Conservation (phyloP, 2,113 vertebrate species). For the Sitta europaea region DNA sequence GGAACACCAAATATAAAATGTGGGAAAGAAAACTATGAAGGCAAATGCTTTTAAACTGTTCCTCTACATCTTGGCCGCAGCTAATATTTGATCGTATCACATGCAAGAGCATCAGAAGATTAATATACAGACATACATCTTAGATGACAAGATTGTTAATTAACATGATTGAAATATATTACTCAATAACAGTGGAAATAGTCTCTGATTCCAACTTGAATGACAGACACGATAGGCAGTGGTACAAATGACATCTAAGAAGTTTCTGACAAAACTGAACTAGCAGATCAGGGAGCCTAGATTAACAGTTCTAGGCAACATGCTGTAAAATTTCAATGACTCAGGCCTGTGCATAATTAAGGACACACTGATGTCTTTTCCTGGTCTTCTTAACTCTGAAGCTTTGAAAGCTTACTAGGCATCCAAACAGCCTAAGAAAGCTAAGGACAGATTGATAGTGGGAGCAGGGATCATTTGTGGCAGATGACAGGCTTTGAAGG, state of each 20-base stretch:
- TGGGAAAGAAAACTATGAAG: neutral
- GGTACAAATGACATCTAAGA: neutral
- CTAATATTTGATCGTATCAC: neutral
- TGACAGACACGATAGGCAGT: neutral
- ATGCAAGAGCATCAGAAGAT: neutral
- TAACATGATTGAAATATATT: neutral
- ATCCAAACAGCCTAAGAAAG: neutral
- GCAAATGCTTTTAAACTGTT: neutral
- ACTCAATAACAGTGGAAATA: neutral
- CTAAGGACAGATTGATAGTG: neutral
- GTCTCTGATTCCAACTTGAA: neutral
- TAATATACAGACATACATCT: neutral
- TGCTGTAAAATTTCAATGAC: neutral
- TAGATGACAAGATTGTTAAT: neutral
- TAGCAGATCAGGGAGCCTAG: too few relatives aligned
- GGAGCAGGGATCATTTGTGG: neutral
- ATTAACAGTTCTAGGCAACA: neutral
- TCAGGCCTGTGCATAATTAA: neutral
- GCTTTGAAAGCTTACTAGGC: neutral
- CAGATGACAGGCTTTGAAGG: neutral
- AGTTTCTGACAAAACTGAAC: neutral
- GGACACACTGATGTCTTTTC: neutral
- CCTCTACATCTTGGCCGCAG: neutral
- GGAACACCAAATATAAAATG: neutral
- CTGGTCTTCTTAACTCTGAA: neutral